Percentiles rank a stretch among this genome's conserved stretches.
These are phyloP conservation scores for Aleiodes testaceus DNA, from an alignment of 2,888 invertebrate genomes.

Conservation along the genomic window DNA sequence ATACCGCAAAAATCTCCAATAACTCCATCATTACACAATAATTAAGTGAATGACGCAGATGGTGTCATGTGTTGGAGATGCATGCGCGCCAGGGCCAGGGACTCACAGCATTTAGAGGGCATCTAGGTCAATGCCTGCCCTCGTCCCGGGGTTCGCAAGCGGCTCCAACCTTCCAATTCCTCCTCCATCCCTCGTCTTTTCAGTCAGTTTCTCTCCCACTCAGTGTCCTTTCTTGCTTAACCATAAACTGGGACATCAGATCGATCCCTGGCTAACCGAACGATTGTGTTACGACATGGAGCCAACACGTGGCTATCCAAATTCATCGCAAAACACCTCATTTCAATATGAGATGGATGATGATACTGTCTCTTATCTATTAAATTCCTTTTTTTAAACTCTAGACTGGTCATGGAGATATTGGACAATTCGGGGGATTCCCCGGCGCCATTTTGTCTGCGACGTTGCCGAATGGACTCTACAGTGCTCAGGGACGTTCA, in stretches of 20 bases:
- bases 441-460: no score
- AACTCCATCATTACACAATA: no score
- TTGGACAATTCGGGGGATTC: no score
- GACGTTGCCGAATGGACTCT: no score
- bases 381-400: no score
- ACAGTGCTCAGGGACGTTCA: no score
- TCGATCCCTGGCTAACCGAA: constrained; percentile 60
- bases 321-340: neutral
- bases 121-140: constrained; percentile 65
- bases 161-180: constrained; percentile 52
- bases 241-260: constrained; percentile 68
- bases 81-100: constrained; percentile 43
- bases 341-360: no score
- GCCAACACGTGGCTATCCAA: neutral
- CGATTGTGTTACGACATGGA: constrained; percentile 46
- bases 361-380: no score
- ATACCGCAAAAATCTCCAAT: no score
- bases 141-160: constrained; percentile 60
- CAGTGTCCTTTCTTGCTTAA: constrained; percentile 51
- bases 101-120: constrained; percentile 42
- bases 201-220: constrained; percentile 24
- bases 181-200: constrained; percentile 22
- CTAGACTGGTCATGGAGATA: no score
- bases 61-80: constrained; percentile 35
- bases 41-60: neutral